These are phyloP conservation scores for Cisticola juncidis DNA, from an alignment of 2,113 vertebrate species.

Conservation along the genomic window DNA sequence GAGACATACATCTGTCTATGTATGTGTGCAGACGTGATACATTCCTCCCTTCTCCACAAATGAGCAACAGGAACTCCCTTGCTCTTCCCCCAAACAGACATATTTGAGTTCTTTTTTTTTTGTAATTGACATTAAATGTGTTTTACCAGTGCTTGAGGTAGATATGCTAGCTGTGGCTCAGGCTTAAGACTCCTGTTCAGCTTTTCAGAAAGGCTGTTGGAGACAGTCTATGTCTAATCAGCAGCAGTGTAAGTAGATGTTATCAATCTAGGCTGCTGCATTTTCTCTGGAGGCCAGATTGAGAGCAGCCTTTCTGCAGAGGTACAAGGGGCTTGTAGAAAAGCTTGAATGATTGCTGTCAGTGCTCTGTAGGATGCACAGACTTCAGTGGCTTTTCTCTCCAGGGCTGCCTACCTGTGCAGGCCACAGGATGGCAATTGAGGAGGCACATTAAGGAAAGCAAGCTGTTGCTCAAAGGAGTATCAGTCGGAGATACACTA, in stretches of 20 bases:
- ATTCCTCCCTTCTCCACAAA: neutral
- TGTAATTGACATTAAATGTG: neutral
- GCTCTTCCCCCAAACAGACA: neutral
- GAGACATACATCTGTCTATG: neutral
- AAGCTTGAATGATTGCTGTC: neutral
- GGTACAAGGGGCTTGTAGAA: neutral
- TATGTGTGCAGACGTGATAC: neutral
- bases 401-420: neutral
- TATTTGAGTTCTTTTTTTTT: rapidly evolving
- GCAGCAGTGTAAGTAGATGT: neutral
- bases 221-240: neutral
- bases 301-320: neutral
- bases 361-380: rapidly evolving
- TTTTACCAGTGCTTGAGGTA: neutral
- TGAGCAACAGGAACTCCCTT: neutral
- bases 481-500: rapidly evolving
- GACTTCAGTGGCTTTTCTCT: neutral
- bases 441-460: neutral
- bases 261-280: neutral
- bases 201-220: neutral
- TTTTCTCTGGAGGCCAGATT: neutral
- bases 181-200: neutral
- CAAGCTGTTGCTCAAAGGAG: neutral
- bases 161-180: neutral
- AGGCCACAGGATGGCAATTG: neutral